Evolutionary conservation across 2,113 vertebrate species (phyloP).

Genomic region (Phylloscopus whistleri): DNA sequence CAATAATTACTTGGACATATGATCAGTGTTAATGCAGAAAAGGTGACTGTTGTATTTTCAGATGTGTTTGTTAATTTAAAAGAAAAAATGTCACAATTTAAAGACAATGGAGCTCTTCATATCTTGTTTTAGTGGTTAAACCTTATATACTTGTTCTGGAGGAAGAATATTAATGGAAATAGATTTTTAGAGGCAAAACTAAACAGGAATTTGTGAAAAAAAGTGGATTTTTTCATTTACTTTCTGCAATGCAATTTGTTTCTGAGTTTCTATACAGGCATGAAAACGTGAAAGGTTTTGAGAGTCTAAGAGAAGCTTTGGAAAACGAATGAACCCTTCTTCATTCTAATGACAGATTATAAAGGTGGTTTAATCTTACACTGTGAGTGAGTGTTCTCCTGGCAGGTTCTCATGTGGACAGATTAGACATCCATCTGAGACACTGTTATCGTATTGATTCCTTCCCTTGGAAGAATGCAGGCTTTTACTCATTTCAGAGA

Average conservation of each 20-base stretch:
- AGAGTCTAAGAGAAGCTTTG: constrained; percentile 30
- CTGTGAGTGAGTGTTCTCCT: constrained; percentile 58
- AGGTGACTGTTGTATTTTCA: neutral
- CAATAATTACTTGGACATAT: neutral
- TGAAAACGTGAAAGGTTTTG: neutral
- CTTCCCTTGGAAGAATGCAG: constrained; percentile 70
- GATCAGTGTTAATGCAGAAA: neutral
- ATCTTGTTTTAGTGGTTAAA: neutral
- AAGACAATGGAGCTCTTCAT: neutral
- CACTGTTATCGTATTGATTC: constrained; percentile 70
- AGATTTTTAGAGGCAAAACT: neutral
- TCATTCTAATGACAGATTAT: constrained; percentile 60
- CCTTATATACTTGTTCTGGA: neutral
- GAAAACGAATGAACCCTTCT: constrained; percentile 15
- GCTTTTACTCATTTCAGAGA: constrained; percentile 68
- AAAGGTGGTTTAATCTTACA: constrained; percentile 71
- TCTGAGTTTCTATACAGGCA: neutral
- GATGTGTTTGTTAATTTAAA: neutral
- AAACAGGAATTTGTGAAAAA: neutral
- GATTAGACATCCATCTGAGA: constrained; percentile 66
- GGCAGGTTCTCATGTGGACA: constrained; percentile 66
- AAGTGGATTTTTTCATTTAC: neutral
- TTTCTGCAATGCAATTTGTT: neutral
- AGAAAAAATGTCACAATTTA: neutral
- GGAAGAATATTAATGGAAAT: neutral